These are phyloP conservation scores for Parapristionchus giblindavisi DNA, from an alignment of 2,888 invertebrate genomes.

Conservation along the genomic window DNA sequence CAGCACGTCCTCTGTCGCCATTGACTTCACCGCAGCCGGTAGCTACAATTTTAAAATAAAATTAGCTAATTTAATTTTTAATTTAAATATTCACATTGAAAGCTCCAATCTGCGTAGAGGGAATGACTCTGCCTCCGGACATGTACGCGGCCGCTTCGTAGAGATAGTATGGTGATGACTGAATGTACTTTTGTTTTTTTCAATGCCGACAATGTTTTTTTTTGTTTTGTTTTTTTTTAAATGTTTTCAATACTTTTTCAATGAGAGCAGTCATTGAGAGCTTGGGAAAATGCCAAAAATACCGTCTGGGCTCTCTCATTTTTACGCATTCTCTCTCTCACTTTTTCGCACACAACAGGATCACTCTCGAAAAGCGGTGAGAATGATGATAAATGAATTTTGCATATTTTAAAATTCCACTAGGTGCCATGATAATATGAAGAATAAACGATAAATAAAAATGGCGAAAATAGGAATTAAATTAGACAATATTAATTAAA, in stretches of 20 bases:
- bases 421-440: too few species aligned
- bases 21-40: neutral
- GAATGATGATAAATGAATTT: too few species aligned
- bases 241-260: neutral
- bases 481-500: too few species aligned
- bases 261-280: too few species aligned
- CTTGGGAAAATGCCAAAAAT: too few species aligned
- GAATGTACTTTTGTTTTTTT: neutral
- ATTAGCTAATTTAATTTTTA: neutral
- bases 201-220: neutral
- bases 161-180: constrained; percentile 31
- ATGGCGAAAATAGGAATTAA: too few species aligned
- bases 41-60: neutral
- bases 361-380: too few species aligned
- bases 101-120: neutral
- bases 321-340: too few species aligned
- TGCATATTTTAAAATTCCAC: too few species aligned
- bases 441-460: too few species aligned
- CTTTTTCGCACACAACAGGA: too few species aligned
- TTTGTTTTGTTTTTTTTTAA: neutral
- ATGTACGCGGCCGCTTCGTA: constrained; percentile 26
- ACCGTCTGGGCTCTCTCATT: too few species aligned
- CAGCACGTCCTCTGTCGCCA: constrained; percentile 11
- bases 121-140: constrained; percentile 31
- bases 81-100: neutral